Base-by-base conservation (phyloP, 2,888 invertebrate genomes). In the Drosophila stalkeri region DNA sequence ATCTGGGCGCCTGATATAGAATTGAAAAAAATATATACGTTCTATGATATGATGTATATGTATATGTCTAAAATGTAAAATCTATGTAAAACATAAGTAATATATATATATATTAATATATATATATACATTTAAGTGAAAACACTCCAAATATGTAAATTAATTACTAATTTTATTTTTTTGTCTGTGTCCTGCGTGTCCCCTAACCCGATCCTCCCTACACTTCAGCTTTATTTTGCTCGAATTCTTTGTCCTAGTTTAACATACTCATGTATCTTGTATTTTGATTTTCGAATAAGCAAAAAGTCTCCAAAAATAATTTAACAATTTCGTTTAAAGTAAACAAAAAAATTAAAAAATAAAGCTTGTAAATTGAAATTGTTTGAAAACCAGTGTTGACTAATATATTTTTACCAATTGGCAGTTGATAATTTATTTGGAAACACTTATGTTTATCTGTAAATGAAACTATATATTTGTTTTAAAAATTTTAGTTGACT, bases 131-230 rank as follows among this genome's bases (percentile, higher is more conserved):
- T 65, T 64, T 88, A 84, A 89, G 85, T 72, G 64, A 83, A 80
- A 80, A 80, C 89, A 87, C 87, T 89, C 90, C 89, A 89, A 89
- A 89, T 84, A 90, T 90, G 90, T 89, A 90, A 81, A 87, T 84
- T 90, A 86, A 77, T 72, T 69, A 65, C 41, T 72, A 60, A 55
- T 63, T 71, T 65, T 67, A 41, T 52, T 62, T 70, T 47, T 57
- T 44, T 57, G 57, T 35, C 57, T 20, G 44, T 5, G 33, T 20
- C 33, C 39, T 35, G 39, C 44, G 43, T 33, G 18, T 37, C 18
- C 20, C 51, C 52, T 5, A 14, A 27, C 23, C 49, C 56, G n/a
- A 11, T 55, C 0, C 27, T 12, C 16, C 47, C 41, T 47, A 57
- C 62, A 64, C 64, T 59, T 62, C 62, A 60, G 54, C 54, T 86